These are phyloP conservation scores for Prenolepis imparis DNA, from an alignment of 2,888 invertebrate species.

Conservation along the genomic window DNA sequence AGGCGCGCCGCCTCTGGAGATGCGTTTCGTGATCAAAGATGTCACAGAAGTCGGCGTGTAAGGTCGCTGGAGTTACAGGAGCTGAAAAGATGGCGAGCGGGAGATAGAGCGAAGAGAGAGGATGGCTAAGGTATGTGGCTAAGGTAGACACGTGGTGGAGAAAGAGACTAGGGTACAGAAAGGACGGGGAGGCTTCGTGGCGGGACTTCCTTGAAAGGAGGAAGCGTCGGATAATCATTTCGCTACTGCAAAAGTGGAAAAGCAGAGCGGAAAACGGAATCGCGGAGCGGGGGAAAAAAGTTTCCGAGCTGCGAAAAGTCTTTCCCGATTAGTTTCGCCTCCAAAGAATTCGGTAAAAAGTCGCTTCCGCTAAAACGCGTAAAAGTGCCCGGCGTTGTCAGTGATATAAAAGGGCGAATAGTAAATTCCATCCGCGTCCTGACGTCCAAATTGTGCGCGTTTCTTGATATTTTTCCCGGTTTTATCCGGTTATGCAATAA, in stretches of 20 bases:
- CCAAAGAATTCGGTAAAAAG: constrained; percentile 56
- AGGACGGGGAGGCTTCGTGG: constrained; percentile 26
- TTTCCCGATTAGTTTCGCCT: constrained; percentile 74
- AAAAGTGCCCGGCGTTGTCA: constrained; percentile 42
- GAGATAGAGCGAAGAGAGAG: constrained; percentile 34
- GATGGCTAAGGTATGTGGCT: constrained; percentile 3
- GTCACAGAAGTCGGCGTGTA: constrained; percentile 74
- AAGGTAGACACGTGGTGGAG: constrained; percentile 21
- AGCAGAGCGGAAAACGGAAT: constrained; percentile 59
- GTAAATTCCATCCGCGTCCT: constrained; percentile 45
- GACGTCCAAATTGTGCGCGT: constrained; percentile 33
- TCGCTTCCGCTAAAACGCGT: constrained; percentile 48
- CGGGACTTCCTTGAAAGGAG: constrained; percentile 74
- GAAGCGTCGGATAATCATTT: constrained; percentile 80
- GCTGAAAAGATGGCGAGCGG: constrained; percentile 53
- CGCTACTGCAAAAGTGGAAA: constrained; percentile 70
- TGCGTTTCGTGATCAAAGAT: constrained; percentile 83
- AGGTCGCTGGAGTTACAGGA: constrained; percentile 58
- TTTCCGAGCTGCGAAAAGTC: constrained; percentile 65
- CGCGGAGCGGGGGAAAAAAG: constrained; percentile 60
- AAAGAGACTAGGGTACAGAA: constrained; percentile 38
- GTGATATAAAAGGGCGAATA: constrained; percentile 44
- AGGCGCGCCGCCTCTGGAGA: constrained; percentile 74
- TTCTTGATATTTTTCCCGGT: constrained; percentile 52
- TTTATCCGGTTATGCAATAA: constrained; percentile 16